phyloP scores from a whole-genome alignment of 2,797 vertebrate genomes.

The Crax fasciolata region DNA sequence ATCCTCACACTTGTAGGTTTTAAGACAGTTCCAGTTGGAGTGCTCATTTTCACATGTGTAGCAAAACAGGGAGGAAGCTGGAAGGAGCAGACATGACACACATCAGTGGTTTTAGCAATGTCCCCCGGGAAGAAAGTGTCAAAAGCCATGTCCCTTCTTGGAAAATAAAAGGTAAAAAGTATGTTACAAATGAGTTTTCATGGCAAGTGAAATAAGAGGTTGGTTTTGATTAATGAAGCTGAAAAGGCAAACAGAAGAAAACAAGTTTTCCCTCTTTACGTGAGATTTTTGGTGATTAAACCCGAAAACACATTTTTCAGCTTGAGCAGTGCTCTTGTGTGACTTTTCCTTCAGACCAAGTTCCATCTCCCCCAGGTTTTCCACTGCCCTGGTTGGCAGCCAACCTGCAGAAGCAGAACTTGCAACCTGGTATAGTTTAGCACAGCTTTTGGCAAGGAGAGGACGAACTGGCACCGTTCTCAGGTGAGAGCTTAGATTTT shows the following conservation, averaged over 20 bases:
- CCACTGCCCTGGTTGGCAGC: fast-evolving
- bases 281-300: not conserved
- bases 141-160: not conserved
- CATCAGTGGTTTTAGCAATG: not conserved
- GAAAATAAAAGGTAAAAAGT: not conserved
- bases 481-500: not conserved
- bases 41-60: conserved; percentile 17
- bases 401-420: not conserved
- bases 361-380: fast-evolving
- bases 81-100: fast-evolving
- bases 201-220: not conserved
- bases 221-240: not conserved
- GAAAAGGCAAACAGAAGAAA: not conserved
- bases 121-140: not conserved
- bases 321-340: not conserved
- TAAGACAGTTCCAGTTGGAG: conserved; percentile 75
- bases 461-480: not conserved
- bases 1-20: conserved; percentile 52
- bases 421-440: fast-evolving
- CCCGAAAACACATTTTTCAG: not conserved
- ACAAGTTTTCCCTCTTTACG: not conserved
- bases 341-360: not conserved
- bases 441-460: not conserved
- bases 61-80: conserved; percentile 61
- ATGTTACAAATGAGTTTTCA: not conserved